Conservation (phyloP, 2,797 vertebrate genomes). For the Sebastes goodei region DNA sequence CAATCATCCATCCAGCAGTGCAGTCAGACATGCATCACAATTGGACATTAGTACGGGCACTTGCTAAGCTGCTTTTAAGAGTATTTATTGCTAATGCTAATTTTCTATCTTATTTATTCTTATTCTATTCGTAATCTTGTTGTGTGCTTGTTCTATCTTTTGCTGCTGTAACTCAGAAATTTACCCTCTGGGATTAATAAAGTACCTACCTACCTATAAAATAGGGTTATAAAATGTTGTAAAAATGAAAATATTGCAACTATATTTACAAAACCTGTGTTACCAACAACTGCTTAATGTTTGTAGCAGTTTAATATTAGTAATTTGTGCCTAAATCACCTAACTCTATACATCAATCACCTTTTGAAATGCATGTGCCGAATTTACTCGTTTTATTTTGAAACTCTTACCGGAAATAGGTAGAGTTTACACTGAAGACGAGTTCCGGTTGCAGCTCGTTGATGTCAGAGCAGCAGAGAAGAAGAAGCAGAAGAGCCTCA, state of each 20-base stretch:
- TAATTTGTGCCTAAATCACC: not conserved
- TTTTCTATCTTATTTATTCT: no score
- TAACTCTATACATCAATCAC: not conserved
- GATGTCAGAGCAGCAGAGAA: not conserved
- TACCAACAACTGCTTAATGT: not conserved
- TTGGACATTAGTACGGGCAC: no score
- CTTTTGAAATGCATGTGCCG: not conserved
- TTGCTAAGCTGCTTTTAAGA: no score
- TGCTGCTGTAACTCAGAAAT: no score
- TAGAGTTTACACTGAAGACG: rapidly evolving
- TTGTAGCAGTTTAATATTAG: not conserved
- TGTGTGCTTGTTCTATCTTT: no score
- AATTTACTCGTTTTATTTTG: not conserved
- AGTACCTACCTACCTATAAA: no score
- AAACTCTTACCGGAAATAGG: not conserved
- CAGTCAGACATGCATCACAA: no score
- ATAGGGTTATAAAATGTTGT: not conserved
- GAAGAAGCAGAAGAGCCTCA: not conserved
- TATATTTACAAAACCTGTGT: not conserved
- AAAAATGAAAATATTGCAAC: not conserved
- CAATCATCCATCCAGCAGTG: no score
- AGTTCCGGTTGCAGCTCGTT: not conserved
- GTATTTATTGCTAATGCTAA: no score
- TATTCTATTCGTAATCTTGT: no score
- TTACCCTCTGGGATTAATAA: no score